A percentile compares a stretch with the other conserved stretches of the same genome.
phyloP scores from a whole-genome alignment of 2,113 vertebrate genomes.

The Actenoides hombroni region DNA sequence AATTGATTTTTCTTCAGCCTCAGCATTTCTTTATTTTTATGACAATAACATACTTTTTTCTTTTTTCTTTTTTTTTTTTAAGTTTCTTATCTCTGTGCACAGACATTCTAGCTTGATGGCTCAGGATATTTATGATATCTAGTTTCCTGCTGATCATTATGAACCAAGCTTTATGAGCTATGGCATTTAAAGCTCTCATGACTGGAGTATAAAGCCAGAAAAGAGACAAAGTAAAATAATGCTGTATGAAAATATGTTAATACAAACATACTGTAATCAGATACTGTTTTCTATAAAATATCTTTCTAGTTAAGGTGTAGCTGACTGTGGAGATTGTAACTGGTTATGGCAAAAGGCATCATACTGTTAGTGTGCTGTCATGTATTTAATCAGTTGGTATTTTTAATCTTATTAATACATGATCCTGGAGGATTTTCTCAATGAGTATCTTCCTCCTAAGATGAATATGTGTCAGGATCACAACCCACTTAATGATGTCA shows the following conservation, averaged over 20 bases:
- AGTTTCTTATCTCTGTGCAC: not conserved
- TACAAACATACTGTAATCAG: not conserved
- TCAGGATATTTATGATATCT: not conserved
- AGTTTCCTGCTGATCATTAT: not conserved
- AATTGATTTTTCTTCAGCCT: not conserved
- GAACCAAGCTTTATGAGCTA: not conserved
- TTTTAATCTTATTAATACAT: not conserved
- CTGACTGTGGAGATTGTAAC: not conserved
- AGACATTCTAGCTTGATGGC: not conserved
- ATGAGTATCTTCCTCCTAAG: not conserved
- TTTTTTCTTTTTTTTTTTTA: not conserved
- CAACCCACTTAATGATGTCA: not conserved
- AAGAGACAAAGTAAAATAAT: not conserved
- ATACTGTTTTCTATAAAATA: not conserved
- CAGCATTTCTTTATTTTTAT: not conserved
- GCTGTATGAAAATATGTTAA: not conserved
- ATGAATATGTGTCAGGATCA: not conserved
- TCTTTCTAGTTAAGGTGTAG: not conserved
- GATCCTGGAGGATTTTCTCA: not conserved
- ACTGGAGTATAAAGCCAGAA: not conserved
- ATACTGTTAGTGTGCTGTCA: not conserved
- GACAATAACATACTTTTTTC: not conserved
- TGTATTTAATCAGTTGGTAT: not conserved
- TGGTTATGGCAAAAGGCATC: not conserved
- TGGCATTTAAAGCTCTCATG: not conserved